Evolutionary conservation across 2,113 vertebrate species (phyloP).

Genomic region (Grus americana): DNA sequence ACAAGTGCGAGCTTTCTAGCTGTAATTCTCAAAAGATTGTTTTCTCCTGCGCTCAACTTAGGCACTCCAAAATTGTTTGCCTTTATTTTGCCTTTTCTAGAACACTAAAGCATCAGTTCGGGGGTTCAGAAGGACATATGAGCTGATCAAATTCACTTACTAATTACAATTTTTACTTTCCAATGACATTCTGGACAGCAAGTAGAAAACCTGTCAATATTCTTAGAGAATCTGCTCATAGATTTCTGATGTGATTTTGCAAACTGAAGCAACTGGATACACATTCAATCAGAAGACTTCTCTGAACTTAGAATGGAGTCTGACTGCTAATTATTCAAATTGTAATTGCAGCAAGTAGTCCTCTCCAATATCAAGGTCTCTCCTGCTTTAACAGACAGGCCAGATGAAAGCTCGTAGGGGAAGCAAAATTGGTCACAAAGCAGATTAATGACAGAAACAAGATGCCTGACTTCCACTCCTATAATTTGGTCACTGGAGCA

Average conservation of each 20-base stretch:
- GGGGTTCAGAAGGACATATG: not conserved
- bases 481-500: not conserved
- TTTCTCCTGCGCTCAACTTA: not conserved
- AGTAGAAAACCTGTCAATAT: not conserved
- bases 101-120: not conserved
- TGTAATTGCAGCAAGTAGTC: not conserved
- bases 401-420: not conserved
- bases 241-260: not conserved
- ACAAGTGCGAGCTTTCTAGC: not conserved
- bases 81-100: not conserved
- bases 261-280: not conserved
- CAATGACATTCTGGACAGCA: not conserved
- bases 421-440: not conserved
- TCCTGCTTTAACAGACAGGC: not conserved
- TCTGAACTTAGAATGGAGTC: not conserved
- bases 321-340: not conserved
- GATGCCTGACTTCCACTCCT: not conserved
- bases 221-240: not conserved
- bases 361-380: rapidly evolving
- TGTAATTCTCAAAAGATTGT: not conserved
- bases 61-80: not conserved
- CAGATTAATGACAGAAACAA: not conserved
- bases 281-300: not conserved
- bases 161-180: not conserved
- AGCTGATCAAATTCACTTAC: not conserved